A percentile compares a stretch with the other conserved stretches of the same genome.
These are phyloP conservation scores for Xenotilapia longispinis DNA, from an alignment of 2,113 vertebrate species.

Conservation along the genomic window DNA sequence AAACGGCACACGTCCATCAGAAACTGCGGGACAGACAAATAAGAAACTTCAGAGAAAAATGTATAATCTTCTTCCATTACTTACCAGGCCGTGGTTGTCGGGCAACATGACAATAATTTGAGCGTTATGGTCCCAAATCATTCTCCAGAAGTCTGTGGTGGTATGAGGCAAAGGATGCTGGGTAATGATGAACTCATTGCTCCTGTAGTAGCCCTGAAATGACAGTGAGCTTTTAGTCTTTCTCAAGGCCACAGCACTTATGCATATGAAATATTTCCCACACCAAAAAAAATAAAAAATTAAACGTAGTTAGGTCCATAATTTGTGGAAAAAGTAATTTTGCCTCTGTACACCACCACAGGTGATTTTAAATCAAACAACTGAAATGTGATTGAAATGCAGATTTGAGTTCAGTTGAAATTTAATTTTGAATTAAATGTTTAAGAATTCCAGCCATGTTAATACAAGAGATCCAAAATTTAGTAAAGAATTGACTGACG, in stretches of 20 bases:
- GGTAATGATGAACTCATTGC: conserved; percentile 98
- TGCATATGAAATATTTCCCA: neutral
- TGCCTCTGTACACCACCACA: neutral
- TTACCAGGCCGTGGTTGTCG: conserved; percentile 93
- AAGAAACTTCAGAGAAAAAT: neutral
- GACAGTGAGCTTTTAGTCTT: conserved; percentile 25
- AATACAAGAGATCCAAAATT: neutral
- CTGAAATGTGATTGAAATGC: neutral
- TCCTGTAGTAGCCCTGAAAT: conserved; percentile 92
- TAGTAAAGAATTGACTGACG: neutral
- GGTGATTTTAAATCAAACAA: neutral
- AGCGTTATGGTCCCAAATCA: conserved; percentile 99
- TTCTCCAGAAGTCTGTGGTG: conserved; percentile 97
- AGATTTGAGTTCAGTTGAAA: neutral
- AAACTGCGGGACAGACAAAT: neutral
- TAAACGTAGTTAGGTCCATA: neutral
- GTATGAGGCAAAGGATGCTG: conserved; percentile 98
- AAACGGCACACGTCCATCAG: neutral
- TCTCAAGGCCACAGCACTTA: neutral
- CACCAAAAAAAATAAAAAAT: neutral
- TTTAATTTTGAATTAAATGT: neutral
- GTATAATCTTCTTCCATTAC: conserved; percentile 7
- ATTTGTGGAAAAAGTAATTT: neutral
- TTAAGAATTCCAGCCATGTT: neutral
- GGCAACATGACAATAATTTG: conserved; percentile 99